phyloP scores from a whole-genome alignment of 2,888 invertebrate genomes.

The Tupiocoris notatus region DNA sequence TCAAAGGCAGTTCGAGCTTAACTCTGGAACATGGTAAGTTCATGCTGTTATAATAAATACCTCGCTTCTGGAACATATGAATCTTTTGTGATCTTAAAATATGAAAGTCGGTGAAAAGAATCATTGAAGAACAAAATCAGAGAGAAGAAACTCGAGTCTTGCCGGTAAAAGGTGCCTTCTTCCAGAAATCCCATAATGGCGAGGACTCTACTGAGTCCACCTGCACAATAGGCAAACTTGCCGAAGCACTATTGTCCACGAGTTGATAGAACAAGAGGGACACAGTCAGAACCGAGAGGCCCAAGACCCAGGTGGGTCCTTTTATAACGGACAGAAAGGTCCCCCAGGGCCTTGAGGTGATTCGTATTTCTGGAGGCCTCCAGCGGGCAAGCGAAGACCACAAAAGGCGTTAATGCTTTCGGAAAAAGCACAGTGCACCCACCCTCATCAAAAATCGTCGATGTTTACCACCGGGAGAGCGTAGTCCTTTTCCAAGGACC shows the following conservation, averaged over 20 bases:
- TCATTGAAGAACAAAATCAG: background rate
- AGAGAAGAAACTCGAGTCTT: slow-evolving; percentile 18
- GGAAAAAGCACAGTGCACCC: background rate
- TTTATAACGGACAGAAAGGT: background rate
- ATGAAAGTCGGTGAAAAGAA: background rate
- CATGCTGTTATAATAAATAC: no score
- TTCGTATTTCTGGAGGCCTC: background rate
- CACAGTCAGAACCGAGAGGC: background rate
- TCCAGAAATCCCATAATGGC: slow-evolving; percentile 4
- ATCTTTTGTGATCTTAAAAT: no score
- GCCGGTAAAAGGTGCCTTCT: slow-evolving; percentile 18
- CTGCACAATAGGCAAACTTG: slow-evolving; percentile 38
- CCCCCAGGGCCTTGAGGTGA: background rate
- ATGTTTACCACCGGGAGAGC: background rate
- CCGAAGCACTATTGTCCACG: slow-evolving; percentile 16
- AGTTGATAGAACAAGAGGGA: slow-evolving; percentile 24
- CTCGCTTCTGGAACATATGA: no score
- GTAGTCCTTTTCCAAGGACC: background rate
- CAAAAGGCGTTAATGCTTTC: background rate
- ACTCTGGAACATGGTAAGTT: no score
- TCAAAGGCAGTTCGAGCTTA: no score
- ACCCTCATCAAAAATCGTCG: background rate
- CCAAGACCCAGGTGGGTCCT: slow-evolving; percentile 28
- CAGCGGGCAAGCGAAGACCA: background rate
- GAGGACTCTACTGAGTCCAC: slow-evolving; percentile 9